Base-by-base conservation (phyloP, 2,888 invertebrate species). In the Mythimna lalbum region DNA sequence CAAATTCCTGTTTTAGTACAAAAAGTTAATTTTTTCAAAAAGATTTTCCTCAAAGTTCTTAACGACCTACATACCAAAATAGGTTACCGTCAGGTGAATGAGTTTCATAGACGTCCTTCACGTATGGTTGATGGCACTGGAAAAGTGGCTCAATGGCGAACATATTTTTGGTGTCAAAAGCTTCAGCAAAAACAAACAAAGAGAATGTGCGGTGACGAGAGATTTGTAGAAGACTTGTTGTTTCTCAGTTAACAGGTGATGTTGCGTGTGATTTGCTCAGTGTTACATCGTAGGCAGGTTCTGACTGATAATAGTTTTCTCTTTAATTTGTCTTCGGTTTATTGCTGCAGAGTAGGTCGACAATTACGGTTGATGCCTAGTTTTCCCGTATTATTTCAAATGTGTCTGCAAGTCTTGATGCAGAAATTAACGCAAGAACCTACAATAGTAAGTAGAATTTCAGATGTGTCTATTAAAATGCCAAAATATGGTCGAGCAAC, bases 91-190 rank as follows among this genome's bases (percentile, higher is more conserved):
- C 64, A 68, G 65, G 63, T 82, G 81, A 83, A 83, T 76, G 72
- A 73, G 79, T 76, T 70, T 72, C 67, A 47, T 19, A 72, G 68
- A 71, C 76, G 78, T 78, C 82, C 80, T 85, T 82, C 77, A 73
- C 63, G 53, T 39, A 53, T 73, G 56, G 76, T 56, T 57, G 49
- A 64, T 59, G 68, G 68, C 73, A 73, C 75, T 75, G 63, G 63
- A 73, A 73, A 85, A 78, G 36, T 84, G 61, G 80, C 65, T 82
- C 84, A 84, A 85, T 84, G 84, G 80, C 82, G 66, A 77, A 75
- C 80, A 85, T 76, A 68, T 82, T 80, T 77, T 77, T 23, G 72
- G 47, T 80, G 76, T 84, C 82, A 80, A 83, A 81, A 85, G 80
- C 74, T 69, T 74, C 64, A 73, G 63, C 19, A 31, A 81, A 81